Percentiles rank a stretch among this genome's conserved stretches.
Conservation (phyloP, 2,888 invertebrate species). For the Mythimna albipuncta region DNA sequence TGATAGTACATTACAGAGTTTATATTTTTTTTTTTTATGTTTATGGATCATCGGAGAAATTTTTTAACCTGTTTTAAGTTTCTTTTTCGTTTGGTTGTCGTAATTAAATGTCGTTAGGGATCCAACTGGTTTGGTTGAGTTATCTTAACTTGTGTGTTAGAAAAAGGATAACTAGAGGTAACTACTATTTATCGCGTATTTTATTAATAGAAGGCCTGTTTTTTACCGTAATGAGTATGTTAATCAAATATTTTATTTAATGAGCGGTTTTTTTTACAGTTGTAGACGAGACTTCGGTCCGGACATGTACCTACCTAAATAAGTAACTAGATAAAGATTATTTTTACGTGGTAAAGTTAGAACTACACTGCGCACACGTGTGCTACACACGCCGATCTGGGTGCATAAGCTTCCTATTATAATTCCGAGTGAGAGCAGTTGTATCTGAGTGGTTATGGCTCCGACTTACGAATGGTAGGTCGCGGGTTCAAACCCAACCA, state of each 20-base stretch:
- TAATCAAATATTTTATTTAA: constrained; percentile 14
- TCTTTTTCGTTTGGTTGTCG: constrained; percentile 27
- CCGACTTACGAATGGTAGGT: too few relatives aligned
- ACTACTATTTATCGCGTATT: neutral
- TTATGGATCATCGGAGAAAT: constrained; percentile 26
- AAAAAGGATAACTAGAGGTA: constrained; percentile 4
- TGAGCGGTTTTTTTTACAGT: constrained; percentile 1
- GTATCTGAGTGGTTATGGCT: too few relatives aligned
- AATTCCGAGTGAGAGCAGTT: too few relatives aligned
- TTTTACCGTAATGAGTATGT: neutral
- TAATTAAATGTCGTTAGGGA: constrained; percentile 52
- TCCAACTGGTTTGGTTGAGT: constrained; percentile 27
- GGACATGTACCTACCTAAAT: neutral
- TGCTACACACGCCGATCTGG: too few relatives aligned
- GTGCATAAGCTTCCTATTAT: too few relatives aligned
- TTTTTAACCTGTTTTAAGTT: constrained; percentile 36
- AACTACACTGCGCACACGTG: too few relatives aligned
- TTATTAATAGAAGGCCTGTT: neutral
- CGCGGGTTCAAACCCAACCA: too few relatives aligned
- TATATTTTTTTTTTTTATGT: constrained; percentile 32
- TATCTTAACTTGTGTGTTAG: constrained; percentile 16
- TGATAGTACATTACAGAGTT: constrained; percentile 32
- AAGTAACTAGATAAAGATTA: too few relatives aligned
- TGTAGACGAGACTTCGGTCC: neutral
- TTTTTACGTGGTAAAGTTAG: too few relatives aligned